Evolutionary conservation across 64 coral and sea anemone genomes (phyloP), one percentile per base, ranked within the genome.

Genomic region (Actinia tenebrosa): DNA sequence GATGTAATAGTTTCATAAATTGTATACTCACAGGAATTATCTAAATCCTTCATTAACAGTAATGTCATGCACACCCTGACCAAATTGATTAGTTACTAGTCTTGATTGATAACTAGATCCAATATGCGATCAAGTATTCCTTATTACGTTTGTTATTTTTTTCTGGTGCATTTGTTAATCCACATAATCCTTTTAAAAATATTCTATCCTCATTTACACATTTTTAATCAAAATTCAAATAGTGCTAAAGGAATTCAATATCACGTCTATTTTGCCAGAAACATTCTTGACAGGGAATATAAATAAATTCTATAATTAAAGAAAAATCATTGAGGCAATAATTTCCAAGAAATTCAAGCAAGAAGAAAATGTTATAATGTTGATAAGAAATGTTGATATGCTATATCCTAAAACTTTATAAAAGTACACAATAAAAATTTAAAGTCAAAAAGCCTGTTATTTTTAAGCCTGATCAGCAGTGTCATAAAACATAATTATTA

Each of bases 181-280:
- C 64, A 69, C 22, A 69, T 69, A 69, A 69, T 69, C 64, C 64
- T 25, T 69, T 69, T 9, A 7, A 69, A 69, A 69, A 69, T 22
- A 69, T 69, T 69, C 64, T 69, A 69, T 69, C 64, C 64, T 69
- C 64, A 69, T 69, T 69, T 69, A 69, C 64, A 69, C 64, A 20
- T 23, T 69, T 69, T 69, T 69, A 6, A 69, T 69, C 23, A 69
- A 69, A 69, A 69, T 50, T 23, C 10, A 0, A 23, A 20, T 20
- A 69, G 18, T 69, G 19, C 64, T 23, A 69, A 69, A 69, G 64
- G 10, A 69, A 69, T 69, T n/a, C 7, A 25, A 69, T 5, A 69
- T 69, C 64, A 69, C 19, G 19, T 69, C 64, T 69, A 7, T 23
- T 20, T 22, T 69, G 22, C 18, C 15, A 61, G 18, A 37, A 37